Evolutionary conservation across 2,888 invertebrate species (phyloP).

Genomic region (Drosophila villosipedis): DNA sequence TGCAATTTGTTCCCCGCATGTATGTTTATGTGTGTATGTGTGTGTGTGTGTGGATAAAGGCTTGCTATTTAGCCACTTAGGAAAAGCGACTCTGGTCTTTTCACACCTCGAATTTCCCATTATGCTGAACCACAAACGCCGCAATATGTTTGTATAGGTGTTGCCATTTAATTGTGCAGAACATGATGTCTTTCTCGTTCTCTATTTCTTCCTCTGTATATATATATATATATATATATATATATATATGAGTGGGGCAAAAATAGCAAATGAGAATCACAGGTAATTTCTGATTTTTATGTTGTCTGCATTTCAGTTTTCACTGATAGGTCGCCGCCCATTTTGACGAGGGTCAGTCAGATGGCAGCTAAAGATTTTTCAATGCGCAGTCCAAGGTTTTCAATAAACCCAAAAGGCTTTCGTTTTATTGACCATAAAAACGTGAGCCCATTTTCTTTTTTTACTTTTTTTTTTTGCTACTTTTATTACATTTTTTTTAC

Average conservation of each 20-base stretch:
- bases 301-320: conserved; percentile 55
- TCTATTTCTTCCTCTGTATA: not conserved
- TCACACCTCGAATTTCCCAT: conserved; percentile 50
- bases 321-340: conserved; percentile 20
- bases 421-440: conserved; percentile 77
- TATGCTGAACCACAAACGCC: conserved; percentile 60
- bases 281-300: conserved; percentile 72
- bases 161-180: conserved; percentile 66
- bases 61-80: conserved; percentile 24
- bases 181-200: not conserved
- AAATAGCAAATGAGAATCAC: conserved; percentile 48
- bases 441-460: conserved; percentile 21
- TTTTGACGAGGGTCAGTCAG: conserved; percentile 45
- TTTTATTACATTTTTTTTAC: conserved; percentile 53
- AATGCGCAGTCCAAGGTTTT: conserved; percentile 70
- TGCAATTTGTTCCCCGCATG: conserved; percentile 41
- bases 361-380: conserved; percentile 60
- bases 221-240: not conserved
- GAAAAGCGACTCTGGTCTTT: conserved; percentile 27
- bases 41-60: not conserved
- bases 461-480: conserved; percentile 13
- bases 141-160: conserved; percentile 66
- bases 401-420: conserved; percentile 67
- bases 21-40: not conserved
- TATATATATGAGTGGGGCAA: not conserved